Evolutionary conservation across 2,888 invertebrate genomes (phyloP).

Genomic region (Anthoptus insignis): DNA sequence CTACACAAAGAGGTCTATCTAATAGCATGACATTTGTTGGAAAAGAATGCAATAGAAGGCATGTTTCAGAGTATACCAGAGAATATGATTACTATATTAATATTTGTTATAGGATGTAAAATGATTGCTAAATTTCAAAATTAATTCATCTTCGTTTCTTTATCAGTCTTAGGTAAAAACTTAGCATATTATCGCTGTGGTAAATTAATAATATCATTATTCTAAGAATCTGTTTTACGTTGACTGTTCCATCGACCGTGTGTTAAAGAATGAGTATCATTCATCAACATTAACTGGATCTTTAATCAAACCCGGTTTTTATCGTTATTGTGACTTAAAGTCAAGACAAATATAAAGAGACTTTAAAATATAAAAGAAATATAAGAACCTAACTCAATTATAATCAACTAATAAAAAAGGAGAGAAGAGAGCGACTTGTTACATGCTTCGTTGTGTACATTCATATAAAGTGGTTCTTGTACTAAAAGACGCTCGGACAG

Average conservation of each 20-base stretch:
- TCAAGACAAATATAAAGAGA: background rate
- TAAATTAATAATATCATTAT: no score
- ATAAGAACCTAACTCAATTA: background rate
- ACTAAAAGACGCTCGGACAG: background rate
- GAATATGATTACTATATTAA: background rate
- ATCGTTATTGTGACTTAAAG: background rate
- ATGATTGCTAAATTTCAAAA: no score
- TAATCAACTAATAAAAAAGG: background rate
- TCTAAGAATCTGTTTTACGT: no score
- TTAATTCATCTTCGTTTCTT: no score
- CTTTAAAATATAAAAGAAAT: background rate
- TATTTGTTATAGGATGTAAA: background rate
- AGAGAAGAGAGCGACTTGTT: constrained; percentile 4
- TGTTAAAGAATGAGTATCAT: background rate
- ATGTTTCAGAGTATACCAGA: background rate
- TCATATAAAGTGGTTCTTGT: background rate
- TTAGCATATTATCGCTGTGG: no score
- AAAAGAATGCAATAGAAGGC: background rate
- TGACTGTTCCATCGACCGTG: background rate
- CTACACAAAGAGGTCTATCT: no score
- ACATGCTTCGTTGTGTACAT: background rate
- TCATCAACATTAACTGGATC: background rate
- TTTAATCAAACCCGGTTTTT: background rate
- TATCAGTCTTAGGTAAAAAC: no score
- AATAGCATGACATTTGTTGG: no score